phyloP scores from a whole-genome alignment of 2,797 vertebrate species.

The Calcarius lapponicus region DNA sequence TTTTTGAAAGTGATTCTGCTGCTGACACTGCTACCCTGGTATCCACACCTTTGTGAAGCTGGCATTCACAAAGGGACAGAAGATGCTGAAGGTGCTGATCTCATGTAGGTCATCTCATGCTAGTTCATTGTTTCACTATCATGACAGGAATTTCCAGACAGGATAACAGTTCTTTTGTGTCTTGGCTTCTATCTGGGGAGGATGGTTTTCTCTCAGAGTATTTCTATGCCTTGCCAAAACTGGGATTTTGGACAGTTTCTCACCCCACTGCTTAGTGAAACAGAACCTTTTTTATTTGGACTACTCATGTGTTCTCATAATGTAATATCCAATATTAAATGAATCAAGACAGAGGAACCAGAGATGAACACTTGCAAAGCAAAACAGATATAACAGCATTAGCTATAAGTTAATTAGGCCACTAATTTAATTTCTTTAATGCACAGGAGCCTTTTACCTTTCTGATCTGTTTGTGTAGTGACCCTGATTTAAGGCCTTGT shows the following conservation, averaged over 20 bases:
- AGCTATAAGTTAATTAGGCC: conserved; percentile 10
- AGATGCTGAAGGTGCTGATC: neutral
- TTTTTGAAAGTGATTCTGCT: neutral
- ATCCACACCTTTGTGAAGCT: neutral
- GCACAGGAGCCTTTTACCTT: neutral
- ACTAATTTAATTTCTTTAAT: conserved; percentile 7
- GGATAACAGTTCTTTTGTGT: neutral
- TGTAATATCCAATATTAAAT: neutral
- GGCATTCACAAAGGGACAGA: neutral
- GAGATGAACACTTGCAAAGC: neutral
- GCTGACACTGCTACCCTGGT: neutral
- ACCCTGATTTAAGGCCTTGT: neutral
- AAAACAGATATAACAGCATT: neutral
- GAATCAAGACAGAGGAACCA: neutral
- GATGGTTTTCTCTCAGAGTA: neutral
- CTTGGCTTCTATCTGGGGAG: neutral
- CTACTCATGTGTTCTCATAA: neutral
- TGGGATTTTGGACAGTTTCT: neutral
- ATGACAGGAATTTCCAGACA: neutral
- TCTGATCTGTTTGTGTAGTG: neutral
- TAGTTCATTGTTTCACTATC: neutral
- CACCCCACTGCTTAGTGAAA: neutral
- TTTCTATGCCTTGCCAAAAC: neutral
- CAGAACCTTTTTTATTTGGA: neutral
- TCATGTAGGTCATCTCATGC: neutral